Percentiles rank a stretch among this genome's conserved stretches.
These are phyloP conservation scores for Prosopocoilus inquinatus DNA, from an alignment of 2,888 invertebrate genomes.

Conservation along the genomic window DNA sequence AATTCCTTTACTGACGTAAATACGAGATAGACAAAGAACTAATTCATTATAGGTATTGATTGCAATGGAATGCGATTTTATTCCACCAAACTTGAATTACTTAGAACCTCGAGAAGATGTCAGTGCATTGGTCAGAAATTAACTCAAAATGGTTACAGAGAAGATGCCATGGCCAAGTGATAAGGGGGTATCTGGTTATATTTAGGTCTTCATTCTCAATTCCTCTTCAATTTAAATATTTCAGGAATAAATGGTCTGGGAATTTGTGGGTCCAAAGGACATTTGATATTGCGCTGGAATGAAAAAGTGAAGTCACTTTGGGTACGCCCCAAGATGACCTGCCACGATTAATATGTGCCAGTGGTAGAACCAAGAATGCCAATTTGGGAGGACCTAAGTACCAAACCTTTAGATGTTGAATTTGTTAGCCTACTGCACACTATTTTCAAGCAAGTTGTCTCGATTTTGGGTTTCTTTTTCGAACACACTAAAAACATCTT, in stretches of 20 bases:
- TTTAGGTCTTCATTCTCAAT: background rate
- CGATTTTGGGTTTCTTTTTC: too few species aligned
- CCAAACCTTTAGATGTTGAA: conserved; percentile 42
- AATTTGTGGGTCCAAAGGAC: conserved; percentile 85
- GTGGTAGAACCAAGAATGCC: conserved; percentile 76
- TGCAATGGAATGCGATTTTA: conserved; percentile 74
- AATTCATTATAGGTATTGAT: conserved; percentile 43
- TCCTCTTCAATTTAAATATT: background rate
- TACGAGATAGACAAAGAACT: too few species aligned
- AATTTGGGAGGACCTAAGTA: conserved; percentile 62
- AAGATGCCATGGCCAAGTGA: conserved; percentile 60
- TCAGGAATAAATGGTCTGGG: conserved; percentile 77
- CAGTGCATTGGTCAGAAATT: conserved; percentile 60
- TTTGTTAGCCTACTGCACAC: conserved; percentile 37
- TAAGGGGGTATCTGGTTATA: conserved; percentile 69
- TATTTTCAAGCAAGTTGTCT: conserved; percentile 8
- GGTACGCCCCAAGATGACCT: conserved; percentile 63
- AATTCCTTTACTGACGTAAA: too few species aligned
- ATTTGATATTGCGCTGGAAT: conserved; percentile 62
- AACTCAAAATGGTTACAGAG: conserved; percentile 71
- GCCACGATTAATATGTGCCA: conserved; percentile 68
- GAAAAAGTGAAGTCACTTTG: conserved; percentile 57
- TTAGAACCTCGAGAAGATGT: conserved; percentile 52
- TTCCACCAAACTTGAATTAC: conserved; percentile 87
- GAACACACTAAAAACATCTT: too few species aligned